A percentile compares a stretch with the other conserved stretches of the same genome.
Conservation (phyloP, 2,888 invertebrate genomes). For the Eurytoma californica region DNA sequence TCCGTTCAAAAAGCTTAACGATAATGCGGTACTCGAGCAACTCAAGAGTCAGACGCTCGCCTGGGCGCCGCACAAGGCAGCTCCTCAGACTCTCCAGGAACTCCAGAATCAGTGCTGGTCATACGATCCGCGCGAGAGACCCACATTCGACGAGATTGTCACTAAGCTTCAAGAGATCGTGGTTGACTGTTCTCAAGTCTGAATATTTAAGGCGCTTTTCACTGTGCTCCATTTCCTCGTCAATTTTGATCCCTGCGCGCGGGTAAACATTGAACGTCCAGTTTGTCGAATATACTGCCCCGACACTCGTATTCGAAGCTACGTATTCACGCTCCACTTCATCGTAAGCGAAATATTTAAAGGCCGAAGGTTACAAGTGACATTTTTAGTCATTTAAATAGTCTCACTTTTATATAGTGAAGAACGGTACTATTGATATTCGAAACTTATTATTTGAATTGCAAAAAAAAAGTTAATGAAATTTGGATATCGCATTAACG, state of each 20-base stretch:
- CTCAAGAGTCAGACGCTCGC: conserved; percentile 81
- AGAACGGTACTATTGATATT: no score
- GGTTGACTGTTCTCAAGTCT: conserved; percentile 48
- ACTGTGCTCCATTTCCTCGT: conserved; percentile 3
- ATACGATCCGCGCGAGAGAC: conserved; percentile 81
- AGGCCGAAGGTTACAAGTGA: not conserved
- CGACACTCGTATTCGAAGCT: not conserved
- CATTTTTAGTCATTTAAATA: not conserved
- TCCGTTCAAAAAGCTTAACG: conserved; percentile 85
- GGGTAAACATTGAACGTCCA: conserved; percentile 18
- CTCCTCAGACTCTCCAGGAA: conserved; percentile 80
- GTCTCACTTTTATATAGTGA: no score
- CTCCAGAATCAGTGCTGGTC: conserved; percentile 82
- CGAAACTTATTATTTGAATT: no score
- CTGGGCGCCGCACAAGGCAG: conserved; percentile 82
- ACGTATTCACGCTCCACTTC: conserved; percentile 7
- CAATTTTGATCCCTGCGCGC: not conserved
- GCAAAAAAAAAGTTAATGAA: no score
- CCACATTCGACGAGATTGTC: conserved; percentile 81
- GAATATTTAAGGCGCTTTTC: conserved; percentile 3
- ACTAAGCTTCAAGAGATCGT: conserved; percentile 76
- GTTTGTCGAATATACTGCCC: conserved; percentile 5
- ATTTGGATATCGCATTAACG: no score
- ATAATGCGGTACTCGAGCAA: conserved; percentile 83
- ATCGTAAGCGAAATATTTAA: not conserved